Evolutionary conservation across 2,797 vertebrate species (phyloP).

Genomic region (Sebastes steindachneri): DNA sequence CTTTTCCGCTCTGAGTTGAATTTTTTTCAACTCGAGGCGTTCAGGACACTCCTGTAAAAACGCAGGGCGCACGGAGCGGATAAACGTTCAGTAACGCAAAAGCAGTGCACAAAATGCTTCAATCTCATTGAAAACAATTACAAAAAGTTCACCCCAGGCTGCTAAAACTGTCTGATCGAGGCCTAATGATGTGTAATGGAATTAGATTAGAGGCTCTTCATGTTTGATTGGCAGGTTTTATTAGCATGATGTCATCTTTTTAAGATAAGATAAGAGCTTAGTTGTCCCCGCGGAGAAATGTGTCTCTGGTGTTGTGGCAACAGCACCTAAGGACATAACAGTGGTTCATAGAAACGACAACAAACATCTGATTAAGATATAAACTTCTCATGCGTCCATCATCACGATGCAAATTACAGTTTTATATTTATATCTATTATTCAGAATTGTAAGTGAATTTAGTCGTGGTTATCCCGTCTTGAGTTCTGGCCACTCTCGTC

Average conservation of each 20-base stretch:
- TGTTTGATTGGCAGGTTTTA: slow-evolving; percentile 11
- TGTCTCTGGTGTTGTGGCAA: slow-evolving; percentile 46
- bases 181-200: neutral
- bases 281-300: neutral
- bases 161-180: no score
- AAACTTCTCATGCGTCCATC: neutral
- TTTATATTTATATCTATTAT: neutral
- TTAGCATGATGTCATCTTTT: slow-evolving; percentile 8
- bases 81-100: no score
- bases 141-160: no score
- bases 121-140: no score
- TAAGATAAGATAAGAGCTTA: slow-evolving; percentile 19
- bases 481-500: neutral
- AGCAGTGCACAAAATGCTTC: no score
- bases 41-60: no score
- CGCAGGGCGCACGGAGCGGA: fast-evolving
- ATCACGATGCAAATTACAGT: neutral
- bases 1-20: no score
- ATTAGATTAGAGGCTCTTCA: neutral
- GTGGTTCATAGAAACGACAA: slow-evolving; percentile 18
- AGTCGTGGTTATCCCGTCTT: neutral
- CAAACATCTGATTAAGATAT: slow-evolving; percentile 28
- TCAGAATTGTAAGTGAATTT: neutral
- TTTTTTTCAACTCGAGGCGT: no score
- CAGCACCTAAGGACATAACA: slow-evolving; percentile 4